phyloP scores from a whole-genome alignment of 2,113 vertebrate genomes.

The Perca schrenkii region DNA sequence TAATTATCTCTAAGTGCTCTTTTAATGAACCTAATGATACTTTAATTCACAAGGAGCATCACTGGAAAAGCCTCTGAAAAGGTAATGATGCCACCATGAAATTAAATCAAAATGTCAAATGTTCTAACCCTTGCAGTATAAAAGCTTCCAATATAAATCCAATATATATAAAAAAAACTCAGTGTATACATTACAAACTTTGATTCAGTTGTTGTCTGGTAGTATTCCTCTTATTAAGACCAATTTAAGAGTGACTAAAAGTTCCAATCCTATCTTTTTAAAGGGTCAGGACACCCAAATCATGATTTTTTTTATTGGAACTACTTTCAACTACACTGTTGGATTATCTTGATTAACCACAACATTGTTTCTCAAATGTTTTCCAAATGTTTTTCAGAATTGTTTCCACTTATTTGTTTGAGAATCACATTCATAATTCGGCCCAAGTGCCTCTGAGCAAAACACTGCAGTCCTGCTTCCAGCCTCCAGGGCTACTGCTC shows the following conservation, averaged over 20 bases:
- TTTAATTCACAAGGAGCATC: not conserved
- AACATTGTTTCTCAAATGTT: not conserved
- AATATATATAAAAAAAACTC: not conserved
- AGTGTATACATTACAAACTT: not conserved
- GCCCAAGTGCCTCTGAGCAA: not conserved
- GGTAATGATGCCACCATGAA: not conserved
- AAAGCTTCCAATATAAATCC: not conserved
- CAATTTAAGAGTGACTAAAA: not conserved
- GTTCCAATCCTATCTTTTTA: not conserved
- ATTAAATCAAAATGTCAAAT: not conserved
- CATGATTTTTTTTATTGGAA: not conserved
- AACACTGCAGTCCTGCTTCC: not conserved
- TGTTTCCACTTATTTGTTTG: not conserved
- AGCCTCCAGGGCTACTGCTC: not conserved
- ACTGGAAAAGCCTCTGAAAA: not conserved
- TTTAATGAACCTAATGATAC: not conserved
- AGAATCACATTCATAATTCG: not conserved
- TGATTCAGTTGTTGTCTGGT: not conserved
- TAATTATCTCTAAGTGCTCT: slow-evolving; percentile 3
- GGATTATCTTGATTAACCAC: not conserved
- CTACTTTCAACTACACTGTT: not conserved
- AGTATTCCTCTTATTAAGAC: not conserved
- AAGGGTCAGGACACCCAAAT: not conserved
- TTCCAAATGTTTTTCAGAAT: not conserved
- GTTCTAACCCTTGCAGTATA: not conserved